Conservation (phyloP, 2,888 invertebrate genomes). For the Copidosoma aretas region DNA sequence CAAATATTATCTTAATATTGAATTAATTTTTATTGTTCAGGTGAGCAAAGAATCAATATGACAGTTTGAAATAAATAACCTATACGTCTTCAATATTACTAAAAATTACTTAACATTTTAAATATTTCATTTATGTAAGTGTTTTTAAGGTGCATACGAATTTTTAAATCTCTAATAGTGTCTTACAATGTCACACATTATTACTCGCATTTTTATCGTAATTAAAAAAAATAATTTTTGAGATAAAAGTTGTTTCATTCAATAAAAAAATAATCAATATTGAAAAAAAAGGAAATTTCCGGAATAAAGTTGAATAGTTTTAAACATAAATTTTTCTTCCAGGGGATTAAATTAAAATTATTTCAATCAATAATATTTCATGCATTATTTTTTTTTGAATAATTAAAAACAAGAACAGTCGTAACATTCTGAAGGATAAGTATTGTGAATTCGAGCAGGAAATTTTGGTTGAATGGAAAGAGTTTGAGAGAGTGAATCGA, state of each 20-base stretch:
- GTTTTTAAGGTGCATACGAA: neutral
- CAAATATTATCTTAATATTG: neutral
- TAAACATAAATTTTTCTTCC: neutral
- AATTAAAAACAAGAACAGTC: neutral
- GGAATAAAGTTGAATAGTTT: neutral
- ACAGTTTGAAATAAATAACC: neutral
- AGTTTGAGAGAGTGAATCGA: constrained; percentile 17
- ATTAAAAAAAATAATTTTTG: too few species aligned
- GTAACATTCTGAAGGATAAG: neutral
- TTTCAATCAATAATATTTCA: too few species aligned
- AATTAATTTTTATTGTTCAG: neutral
- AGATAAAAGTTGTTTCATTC: neutral
- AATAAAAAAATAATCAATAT: neutral
- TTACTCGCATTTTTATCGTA: neutral
- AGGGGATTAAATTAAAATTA: neutral
- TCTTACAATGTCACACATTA: neutral
- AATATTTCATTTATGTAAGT: neutral
- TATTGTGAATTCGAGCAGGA: constrained; percentile 16
- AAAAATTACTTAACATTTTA: neutral
- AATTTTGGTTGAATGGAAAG: constrained; percentile 29
- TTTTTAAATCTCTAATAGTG: neutral
- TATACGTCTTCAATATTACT: too few species aligned
- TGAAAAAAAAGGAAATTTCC: neutral
- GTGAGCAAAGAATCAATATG: neutral
- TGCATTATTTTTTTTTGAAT: too few species aligned